A percentile compares a stretch with the other conserved stretches of the same genome.
These are phyloP conservation scores for Eutolmus rufibarbis DNA, from an alignment of 2,888 invertebrate genomes.

Conservation along the genomic window DNA sequence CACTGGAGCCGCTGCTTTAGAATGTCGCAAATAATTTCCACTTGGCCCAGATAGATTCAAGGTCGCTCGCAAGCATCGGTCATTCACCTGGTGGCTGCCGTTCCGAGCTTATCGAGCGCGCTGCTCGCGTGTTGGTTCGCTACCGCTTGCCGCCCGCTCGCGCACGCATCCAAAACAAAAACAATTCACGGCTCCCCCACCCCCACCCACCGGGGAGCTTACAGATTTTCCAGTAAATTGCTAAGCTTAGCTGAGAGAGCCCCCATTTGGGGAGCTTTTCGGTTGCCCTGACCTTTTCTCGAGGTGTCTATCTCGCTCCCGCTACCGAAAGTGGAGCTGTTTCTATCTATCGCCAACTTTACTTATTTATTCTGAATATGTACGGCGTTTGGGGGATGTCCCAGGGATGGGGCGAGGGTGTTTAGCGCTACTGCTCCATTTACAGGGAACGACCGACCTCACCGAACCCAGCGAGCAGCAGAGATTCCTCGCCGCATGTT, in stretches of 20 bases:
- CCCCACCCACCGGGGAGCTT: not conserved
- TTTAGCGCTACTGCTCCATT: not conserved
- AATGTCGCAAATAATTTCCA: conserved; percentile 52
- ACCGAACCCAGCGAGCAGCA: not conserved
- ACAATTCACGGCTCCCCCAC: not conserved
- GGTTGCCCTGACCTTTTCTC: conserved; percentile 32
- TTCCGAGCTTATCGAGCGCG: conserved; percentile 20
- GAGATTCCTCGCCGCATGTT: not conserved
- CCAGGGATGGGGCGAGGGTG: not conserved
- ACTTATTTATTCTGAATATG: not conserved
- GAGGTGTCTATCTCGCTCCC: not conserved
- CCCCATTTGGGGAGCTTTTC: not conserved
- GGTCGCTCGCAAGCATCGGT: conserved; percentile 62
- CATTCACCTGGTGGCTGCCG: conserved; percentile 60
- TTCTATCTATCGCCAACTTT: not conserved
- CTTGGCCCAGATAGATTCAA: conserved; percentile 64
- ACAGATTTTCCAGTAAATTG: not conserved
- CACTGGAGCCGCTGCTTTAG: not conserved
- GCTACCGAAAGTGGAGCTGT: not conserved
- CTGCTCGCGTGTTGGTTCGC: conserved; percentile 4
- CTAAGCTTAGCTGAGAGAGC: not conserved
- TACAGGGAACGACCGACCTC: not conserved
- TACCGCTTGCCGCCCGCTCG: not conserved
- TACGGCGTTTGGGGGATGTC: not conserved
- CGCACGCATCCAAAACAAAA: conserved; percentile 13